Evolutionary conservation across 1,140 invertebrate genomes (phyloP), one percentile per base, ranked within the genome.

Genomic region (Paraescarpia echinospica): DNA sequence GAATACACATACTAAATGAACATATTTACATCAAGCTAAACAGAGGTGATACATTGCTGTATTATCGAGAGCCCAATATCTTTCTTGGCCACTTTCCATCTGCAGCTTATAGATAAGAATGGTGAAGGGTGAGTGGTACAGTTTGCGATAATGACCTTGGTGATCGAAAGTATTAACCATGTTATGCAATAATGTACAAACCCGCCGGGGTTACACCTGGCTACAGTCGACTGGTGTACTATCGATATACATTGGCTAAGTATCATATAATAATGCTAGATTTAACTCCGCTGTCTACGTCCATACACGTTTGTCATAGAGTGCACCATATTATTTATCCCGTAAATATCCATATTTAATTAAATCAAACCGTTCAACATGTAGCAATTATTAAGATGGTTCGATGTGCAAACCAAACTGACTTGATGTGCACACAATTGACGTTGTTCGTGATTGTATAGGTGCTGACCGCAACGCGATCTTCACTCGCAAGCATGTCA

Each of bases 401-500:
- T 77, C 14, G 59, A 77, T 18, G 12, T 77, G 27, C 59, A 77
- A 12, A 41, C 41, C 4, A 4, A 4, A 41, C 41, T 41, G 41
- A 41, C 41, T 6, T 41, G 41, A 4, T 12, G 41, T 41, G 12
- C 12, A 41, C 12, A 12, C 41, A 6, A 77, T 27, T 77, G 22
- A 77, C 59, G 14, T 18, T 77, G 59, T 77, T 27, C 27, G 48
- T 51, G 48, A 8, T 18, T 27, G 35, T 90, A 27, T 94, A 97
- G 97, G 97, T 93, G 95, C 98, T 92, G 98, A 99, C 95, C 97
- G 97, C 6, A 96, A 96, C 0, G 95, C 97, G 88, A 97, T 97
- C 0, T 98, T 97, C 94, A 98, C 98, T 0, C 98, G 97, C 93
- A 98, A 98, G 93, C 98, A 98, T 94, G 97, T 97, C 4, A 91